Evolutionary conservation across 2,797 vertebrate species (phyloP).

Genomic region (Fundulus diaphanus): DNA sequence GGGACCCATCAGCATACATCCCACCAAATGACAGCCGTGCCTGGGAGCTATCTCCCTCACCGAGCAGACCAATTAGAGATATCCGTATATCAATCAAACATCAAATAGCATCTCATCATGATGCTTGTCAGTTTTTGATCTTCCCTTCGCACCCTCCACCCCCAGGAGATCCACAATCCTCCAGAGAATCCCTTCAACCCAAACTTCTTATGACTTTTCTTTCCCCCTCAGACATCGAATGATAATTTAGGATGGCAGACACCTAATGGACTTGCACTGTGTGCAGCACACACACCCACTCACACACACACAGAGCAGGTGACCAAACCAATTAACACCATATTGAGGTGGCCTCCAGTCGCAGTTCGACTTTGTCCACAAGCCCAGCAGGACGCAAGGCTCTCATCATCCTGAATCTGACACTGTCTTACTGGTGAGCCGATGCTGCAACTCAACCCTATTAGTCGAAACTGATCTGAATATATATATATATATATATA

Average conservation of each 20-base stretch:
- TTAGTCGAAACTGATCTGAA: background rate
- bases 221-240: too few relatives aligned
- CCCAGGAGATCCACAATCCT: slow-evolving; percentile 36
- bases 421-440: background rate
- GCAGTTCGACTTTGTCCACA: slow-evolving; percentile 42
- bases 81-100: slow-evolving; percentile 76
- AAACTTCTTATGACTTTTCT: slow-evolving; percentile 21
- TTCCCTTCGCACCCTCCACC: slow-evolving; percentile 13
- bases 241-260: slow-evolving; percentile 5
- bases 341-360: slow-evolving; percentile 71
- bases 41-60: slow-evolving; percentile 66
- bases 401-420: slow-evolving; percentile 31
- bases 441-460: slow-evolving; percentile 14
- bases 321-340: slow-evolving; percentile 77
- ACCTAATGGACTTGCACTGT: slow-evolving; percentile 8
- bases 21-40: slow-evolving; percentile 70
- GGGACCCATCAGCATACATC: slow-evolving; percentile 63
- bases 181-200: slow-evolving; percentile 52
- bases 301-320: slow-evolving; percentile 48
- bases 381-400: slow-evolving; percentile 30
- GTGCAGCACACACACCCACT: slow-evolving; percentile 11
- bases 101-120: slow-evolving; percentile 79
- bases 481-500: too few relatives aligned
- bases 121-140: slow-evolving; percentile 61
- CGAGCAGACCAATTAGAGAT: slow-evolving; percentile 74